Evolutionary conservation across 2,888 invertebrate genomes (phyloP), one percentile per base, ranked within the genome.

Genomic region (Pristionchus japonicus): DNA sequence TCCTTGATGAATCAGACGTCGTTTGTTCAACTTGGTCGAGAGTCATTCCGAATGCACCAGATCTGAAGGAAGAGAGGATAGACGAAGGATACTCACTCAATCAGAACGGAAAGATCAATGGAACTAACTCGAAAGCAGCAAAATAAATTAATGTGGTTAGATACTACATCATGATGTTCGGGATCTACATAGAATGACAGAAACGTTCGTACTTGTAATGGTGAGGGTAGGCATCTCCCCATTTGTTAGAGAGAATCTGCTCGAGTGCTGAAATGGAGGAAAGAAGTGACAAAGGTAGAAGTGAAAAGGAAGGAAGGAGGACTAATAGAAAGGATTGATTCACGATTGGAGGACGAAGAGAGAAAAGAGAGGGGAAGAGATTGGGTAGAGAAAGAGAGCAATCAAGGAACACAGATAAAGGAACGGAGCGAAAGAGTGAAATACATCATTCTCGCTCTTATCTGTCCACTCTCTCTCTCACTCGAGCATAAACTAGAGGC

Each of bases 191-290:
- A 40, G 40, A 74, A 74, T 3, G 23, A 31, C 4, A 40, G 9
- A 40, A 23, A 91, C 23, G 0, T 37, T 17, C 77, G n/a, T 27
- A 85, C 23, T 89, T 91, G 87, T 93, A 93, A 23, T 84, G 88
- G 88, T 92, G 89, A 34, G 93, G 93, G 87, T 90, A 92, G 31
- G 89, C 90, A 37, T 89, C 88, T 40, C 89, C 23, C 61, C 92
- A 91, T 82, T 92, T 89, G 89, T 93, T 93, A 40, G 89, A 91
- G 57, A 90, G 49, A 11, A 93, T 86, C 37, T 92, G 90, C 43
- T 92, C 90, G 67, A 93, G 88, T 4, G 93, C 93, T 90, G 61
- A 74, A 92, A 88, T 27, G 11, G 23, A 34, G 34, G 23, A 31
- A 52, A 34, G 82, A 27, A 27, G 37, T 37, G 47, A 37, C 57